Evolutionary conservation across 2,113 vertebrate genomes (phyloP), one percentile per base, ranked within the genome.

Genomic region (Diadophis punctatus): DNA sequence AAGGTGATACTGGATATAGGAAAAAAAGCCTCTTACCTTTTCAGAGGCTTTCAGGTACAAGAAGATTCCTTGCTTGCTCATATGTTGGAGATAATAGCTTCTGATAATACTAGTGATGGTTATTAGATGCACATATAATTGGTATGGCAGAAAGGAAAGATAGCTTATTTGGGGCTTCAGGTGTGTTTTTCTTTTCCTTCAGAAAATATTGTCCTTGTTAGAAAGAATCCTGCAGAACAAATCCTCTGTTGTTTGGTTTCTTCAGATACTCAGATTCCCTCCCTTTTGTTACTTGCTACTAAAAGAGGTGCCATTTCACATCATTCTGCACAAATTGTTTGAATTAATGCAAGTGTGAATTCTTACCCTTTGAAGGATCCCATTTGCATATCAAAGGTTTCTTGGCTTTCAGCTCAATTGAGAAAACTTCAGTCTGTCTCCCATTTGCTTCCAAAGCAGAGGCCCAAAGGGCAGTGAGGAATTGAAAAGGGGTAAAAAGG

Each of bases 351-450:
- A 96, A 98, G 98, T 98, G 98, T 97, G 98, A 98, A 98, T 98
- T 98, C 98, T 98, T 98, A 97, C 97, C 98, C 98, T 98, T 98
- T 98, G 98, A 98, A 98, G 98, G 98, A 96, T 96, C 88, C 92
- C 86, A 99, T 99, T 99, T 98, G 97, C 98, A 99, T 99, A 98
- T 99, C 98, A 99, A 99, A 99, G 99, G 98, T 97, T 98, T 96
- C 97, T 97, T 95, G 97, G 98, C 97, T 97, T 93, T 96, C 96
- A 96, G 95, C 97, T 98, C 98, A 98, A 98, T 98, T 97, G 98
- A 98, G 98, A 97, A 97, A 98, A 98, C 98, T 98, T 97, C 97
- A 97, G 97, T 97, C 97, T 97, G 97, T 95, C 97, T 98, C 97
- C 97, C 97, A 97, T 98, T 98, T 98, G 97, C 98, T 98, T 98